Conservation (phyloP, 1,140 invertebrate genomes). For the Matsumurasca onukii region DNA sequence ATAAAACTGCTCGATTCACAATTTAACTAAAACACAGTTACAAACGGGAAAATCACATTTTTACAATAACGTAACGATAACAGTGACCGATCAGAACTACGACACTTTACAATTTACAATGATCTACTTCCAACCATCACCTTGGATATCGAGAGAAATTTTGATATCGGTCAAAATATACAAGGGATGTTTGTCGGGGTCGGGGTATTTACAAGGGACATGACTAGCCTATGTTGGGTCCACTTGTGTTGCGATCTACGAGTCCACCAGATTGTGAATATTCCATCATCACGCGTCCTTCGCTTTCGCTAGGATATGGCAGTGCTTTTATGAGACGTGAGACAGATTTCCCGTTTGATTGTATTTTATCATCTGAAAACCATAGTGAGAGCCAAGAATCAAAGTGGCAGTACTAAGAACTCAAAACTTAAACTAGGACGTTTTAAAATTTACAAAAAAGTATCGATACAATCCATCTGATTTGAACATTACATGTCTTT, state of each 20-base stretch:
- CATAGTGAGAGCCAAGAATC: background rate
- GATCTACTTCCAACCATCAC: background rate
- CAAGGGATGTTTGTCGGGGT: too few relatives aligned
- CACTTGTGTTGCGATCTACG: too few relatives aligned
- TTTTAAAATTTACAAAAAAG: conserved; percentile 14
- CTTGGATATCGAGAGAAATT: too few relatives aligned
- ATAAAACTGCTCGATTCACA: background rate
- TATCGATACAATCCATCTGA: background rate
- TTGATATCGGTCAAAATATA: too few relatives aligned
- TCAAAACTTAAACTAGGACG: conserved; percentile 8
- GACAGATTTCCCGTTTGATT: background rate
- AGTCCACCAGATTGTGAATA: too few relatives aligned
- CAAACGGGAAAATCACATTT: conserved; percentile 18
- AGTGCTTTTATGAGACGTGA: background rate
- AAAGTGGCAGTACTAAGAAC: background rate
- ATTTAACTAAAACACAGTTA: background rate
- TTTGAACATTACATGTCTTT: conserved; percentile 3
- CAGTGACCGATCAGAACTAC: background rate
- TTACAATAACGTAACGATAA: too few relatives aligned
- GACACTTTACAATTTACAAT: conserved; percentile 1
- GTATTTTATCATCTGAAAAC: conserved; percentile 11
- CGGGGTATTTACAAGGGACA: conserved; percentile 5
- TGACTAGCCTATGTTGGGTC: conserved; percentile 7
- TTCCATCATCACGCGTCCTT: conserved; percentile 12
- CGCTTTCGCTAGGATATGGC: background rate